Conservation (phyloP, 2,113 vertebrate genomes). For the Eublepharis macularius region DNA sequence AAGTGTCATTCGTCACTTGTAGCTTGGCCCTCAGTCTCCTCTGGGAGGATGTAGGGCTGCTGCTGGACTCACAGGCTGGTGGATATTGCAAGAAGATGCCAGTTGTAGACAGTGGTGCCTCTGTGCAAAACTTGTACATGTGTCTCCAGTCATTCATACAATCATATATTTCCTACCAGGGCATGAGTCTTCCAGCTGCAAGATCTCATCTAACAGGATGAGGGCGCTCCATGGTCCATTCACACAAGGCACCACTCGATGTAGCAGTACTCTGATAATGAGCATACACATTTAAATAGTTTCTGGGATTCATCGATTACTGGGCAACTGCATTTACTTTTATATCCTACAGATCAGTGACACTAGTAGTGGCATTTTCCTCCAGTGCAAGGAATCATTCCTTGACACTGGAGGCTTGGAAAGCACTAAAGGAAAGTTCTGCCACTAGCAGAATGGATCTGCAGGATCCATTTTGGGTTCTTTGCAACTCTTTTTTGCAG, state of each 20-base stretch:
- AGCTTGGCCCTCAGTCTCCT: too few relatives aligned
- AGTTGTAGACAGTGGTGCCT: neutral
- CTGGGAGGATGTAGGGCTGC: neutral
- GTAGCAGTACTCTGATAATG: neutral
- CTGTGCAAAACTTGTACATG: neutral
- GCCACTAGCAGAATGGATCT: too few relatives aligned
- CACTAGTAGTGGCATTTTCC: too few relatives aligned
- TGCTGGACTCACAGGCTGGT: neutral
- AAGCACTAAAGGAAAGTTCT: too few relatives aligned
- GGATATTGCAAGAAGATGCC: neutral
- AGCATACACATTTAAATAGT: neutral
- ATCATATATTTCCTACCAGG: neutral
- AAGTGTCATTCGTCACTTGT: too few relatives aligned
- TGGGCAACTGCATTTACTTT: neutral
- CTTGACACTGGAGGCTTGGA: too few relatives aligned
- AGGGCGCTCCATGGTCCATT: too few relatives aligned
- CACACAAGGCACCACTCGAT: neutral
- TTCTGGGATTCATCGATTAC: neutral
- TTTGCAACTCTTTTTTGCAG: neutral
- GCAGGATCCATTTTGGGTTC: too few relatives aligned
- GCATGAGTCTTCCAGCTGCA: neutral
- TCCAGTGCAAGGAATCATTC: too few relatives aligned
- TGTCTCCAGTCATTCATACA: neutral
- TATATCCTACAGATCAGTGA: too few relatives aligned
- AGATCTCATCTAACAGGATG: neutral